These are phyloP conservation scores for Spheniscus mendiculus DNA, from an alignment of 2,113 vertebrate genomes.

Conservation along the genomic window DNA sequence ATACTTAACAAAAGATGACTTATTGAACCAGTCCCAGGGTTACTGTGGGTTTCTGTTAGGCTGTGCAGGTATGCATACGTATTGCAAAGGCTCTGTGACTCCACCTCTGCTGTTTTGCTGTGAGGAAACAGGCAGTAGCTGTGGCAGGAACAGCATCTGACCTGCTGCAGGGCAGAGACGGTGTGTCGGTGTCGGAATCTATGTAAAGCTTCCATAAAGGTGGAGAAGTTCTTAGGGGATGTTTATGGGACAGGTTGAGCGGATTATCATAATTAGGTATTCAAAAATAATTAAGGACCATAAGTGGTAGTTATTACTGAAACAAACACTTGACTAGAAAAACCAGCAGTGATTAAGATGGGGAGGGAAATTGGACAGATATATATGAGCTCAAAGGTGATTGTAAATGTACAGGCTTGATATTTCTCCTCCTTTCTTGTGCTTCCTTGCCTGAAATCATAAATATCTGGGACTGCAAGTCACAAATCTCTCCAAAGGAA, in stretches of 20 bases:
- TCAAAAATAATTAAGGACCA: neutral
- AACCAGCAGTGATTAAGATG: neutral
- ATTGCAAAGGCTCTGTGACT: neutral
- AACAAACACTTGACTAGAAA: neutral
- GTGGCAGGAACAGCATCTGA: neutral
- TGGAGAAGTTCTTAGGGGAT: neutral
- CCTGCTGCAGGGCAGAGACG: neutral
- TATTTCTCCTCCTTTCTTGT: constrained; percentile 23
- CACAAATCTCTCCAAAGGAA: constrained; percentile 20
- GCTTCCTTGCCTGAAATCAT: neutral
- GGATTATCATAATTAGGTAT: neutral
- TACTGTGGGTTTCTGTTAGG: neutral
- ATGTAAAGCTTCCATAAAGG: neutral
- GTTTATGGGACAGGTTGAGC: neutral
- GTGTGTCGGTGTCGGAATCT: fast-evolving
- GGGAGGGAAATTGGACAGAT: neutral
- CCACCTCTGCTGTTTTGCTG: neutral
- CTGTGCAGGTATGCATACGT: fast-evolving
- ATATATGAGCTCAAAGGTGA: neutral
- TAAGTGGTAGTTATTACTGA: neutral
- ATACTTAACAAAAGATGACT: neutral
- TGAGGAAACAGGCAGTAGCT: neutral
- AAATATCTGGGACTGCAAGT: constrained; percentile 11
- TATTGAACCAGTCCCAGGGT: neutral
- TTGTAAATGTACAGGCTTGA: neutral